Conservation (phyloP, 2,113 vertebrate species). For the Mastomys coucha region DNA sequence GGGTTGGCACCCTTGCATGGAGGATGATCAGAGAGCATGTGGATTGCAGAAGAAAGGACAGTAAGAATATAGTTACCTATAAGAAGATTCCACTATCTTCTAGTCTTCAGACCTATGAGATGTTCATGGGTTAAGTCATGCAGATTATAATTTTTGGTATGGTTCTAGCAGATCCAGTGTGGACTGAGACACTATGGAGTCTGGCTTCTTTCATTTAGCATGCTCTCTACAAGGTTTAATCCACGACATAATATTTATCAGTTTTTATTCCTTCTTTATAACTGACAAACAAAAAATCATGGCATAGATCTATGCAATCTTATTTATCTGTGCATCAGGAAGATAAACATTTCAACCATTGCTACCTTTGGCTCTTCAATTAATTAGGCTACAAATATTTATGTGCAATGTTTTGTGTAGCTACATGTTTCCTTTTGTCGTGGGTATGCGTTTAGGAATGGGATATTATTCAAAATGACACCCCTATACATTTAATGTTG, state of each 20-base stretch:
- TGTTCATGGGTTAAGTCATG: background rate
- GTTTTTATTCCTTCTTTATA: background rate
- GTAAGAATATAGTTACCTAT: background rate
- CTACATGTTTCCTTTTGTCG: background rate
- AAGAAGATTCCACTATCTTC: background rate
- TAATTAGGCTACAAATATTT: background rate
- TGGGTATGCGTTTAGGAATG: background rate
- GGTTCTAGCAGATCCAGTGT: background rate
- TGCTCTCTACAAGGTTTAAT: background rate
- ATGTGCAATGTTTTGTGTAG: background rate
- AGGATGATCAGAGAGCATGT: background rate
- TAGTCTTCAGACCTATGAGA: background rate
- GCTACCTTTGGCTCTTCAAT: background rate
- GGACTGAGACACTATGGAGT: no score
- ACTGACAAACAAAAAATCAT: background rate
- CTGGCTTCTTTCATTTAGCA: background rate
- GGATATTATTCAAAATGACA: background rate
- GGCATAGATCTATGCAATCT: background rate
- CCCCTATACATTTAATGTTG: background rate
- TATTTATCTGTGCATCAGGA: background rate
- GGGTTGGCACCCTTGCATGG: background rate
- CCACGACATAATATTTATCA: background rate
- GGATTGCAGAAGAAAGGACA: background rate
- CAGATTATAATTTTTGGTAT: background rate
- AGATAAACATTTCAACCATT: background rate